A percentile compares a stretch with the other conserved stretches of the same genome.
phyloP scores from a whole-genome alignment of 2,113 vertebrate genomes.

The Aythya baeri region DNA sequence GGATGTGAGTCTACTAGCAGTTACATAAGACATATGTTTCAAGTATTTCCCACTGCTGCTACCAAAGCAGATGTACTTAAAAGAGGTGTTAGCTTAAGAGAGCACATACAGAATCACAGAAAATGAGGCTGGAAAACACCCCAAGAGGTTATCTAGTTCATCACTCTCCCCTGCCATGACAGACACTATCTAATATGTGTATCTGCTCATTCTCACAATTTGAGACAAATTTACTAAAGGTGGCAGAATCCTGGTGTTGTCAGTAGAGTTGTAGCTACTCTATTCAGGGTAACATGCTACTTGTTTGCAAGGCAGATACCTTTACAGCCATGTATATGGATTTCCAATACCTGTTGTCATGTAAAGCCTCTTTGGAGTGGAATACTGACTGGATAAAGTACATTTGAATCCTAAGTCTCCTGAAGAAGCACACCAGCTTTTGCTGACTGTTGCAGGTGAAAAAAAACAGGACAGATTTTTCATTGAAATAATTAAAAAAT shows the following conservation, averaged over 20 bases:
- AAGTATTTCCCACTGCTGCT: background rate
- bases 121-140: background rate
- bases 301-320: background rate
- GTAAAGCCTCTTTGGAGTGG: background rate
- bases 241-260: background rate
- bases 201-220: background rate
- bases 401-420: background rate
- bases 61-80: constrained; percentile 6
- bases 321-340: background rate
- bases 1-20: background rate
- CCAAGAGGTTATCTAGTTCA: background rate
- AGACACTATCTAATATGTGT: background rate
- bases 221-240: background rate
- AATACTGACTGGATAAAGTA: background rate
- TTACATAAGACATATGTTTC: background rate
- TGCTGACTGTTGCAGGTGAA: background rate
- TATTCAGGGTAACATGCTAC: background rate
- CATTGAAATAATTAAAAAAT: background rate
- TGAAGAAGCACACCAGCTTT: background rate
- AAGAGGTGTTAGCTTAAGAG: constrained; percentile 1
- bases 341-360: background rate
- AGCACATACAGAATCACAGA: background rate
- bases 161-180: background rate
- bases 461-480: background rate
- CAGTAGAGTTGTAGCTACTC: background rate